Percentiles rank a stretch among this genome's conserved stretches.
Conservation (phyloP, 2,888 invertebrate species). For the Marronus borbonicus region DNA sequence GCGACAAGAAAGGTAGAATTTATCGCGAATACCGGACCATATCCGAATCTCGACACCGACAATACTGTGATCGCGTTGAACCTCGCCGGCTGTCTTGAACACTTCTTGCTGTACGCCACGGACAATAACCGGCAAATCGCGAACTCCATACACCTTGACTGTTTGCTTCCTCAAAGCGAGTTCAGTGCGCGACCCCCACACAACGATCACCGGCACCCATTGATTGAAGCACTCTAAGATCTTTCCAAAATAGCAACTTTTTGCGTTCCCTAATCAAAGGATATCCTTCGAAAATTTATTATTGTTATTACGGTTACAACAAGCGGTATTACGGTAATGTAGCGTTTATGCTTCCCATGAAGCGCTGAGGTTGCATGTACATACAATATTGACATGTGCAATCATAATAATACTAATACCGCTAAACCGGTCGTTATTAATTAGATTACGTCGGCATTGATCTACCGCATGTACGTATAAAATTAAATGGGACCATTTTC, state of each 20-base stretch:
- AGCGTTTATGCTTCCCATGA: not conserved
- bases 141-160: constrained; percentile 51
- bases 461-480: constrained; percentile 6
- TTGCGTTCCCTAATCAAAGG: not conserved
- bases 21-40: constrained; percentile 27
- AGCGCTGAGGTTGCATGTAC: not conserved
- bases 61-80: constrained; percentile 20
- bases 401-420: constrained; percentile 37
- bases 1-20: not conserved
- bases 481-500: constrained; percentile 8
- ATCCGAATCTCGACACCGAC: constrained; percentile 13
- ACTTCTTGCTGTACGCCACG: constrained; percentile 54
- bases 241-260: not conserved
- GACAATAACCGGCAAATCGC: constrained; percentile 59
- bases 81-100: constrained; percentile 26
- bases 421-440: constrained; percentile 41
- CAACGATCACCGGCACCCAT: constrained; percentile 11
- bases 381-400: constrained; percentile 16
- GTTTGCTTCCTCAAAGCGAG: constrained; percentile 35
- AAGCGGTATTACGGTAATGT: not conserved
- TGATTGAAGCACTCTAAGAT: not conserved
- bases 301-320: not conserved
- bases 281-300: constrained; percentile 7
- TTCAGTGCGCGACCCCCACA: constrained; percentile 49
- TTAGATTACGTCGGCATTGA: constrained; percentile 36